Conservation (phyloP, 2,888 invertebrate species). For the Drosophila tripunctata region DNA sequence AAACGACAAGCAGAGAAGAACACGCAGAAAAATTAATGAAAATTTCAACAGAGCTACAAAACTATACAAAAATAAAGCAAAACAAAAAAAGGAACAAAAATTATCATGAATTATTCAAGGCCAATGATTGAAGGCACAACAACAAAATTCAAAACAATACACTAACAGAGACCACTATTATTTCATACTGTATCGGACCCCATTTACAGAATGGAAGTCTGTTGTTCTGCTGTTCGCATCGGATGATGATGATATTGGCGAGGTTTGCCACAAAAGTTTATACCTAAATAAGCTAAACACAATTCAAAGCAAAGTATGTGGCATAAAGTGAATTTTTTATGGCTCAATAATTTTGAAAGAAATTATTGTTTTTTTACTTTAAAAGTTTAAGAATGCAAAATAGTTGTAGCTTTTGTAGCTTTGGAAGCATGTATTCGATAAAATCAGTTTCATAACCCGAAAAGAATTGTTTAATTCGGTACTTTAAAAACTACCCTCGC, state of each 20-base stretch:
- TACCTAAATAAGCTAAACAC: too few relatives aligned
- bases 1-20: conserved; percentile 12
- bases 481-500: neutral
- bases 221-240: too few relatives aligned
- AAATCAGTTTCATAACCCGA: too few relatives aligned
- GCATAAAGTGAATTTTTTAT: too few relatives aligned
- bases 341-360: too few relatives aligned
- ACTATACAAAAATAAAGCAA: conserved; percentile 3
- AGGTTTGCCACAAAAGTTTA: neutral
- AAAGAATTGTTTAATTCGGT: too few relatives aligned
- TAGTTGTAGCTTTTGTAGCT: too few relatives aligned
- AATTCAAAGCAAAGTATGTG: too few relatives aligned
- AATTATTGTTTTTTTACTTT: too few relatives aligned
- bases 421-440: too few relatives aligned
- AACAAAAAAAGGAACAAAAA: conserved; percentile 29
- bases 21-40: conserved; percentile 51
- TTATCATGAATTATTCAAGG: conserved; percentile 80
- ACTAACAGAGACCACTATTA: conserved; percentile 41
- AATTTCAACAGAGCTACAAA: conserved; percentile 28
- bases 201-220: conserved; percentile 12
- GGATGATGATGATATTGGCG: conserved; percentile 10
- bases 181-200: conserved; percentile 31
- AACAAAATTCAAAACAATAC: neutral
- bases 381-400: too few relatives aligned
- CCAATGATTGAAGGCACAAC: conserved; percentile 45